Conservation (phyloP, 2,113 vertebrate species). For the Buteo buteo region DNA sequence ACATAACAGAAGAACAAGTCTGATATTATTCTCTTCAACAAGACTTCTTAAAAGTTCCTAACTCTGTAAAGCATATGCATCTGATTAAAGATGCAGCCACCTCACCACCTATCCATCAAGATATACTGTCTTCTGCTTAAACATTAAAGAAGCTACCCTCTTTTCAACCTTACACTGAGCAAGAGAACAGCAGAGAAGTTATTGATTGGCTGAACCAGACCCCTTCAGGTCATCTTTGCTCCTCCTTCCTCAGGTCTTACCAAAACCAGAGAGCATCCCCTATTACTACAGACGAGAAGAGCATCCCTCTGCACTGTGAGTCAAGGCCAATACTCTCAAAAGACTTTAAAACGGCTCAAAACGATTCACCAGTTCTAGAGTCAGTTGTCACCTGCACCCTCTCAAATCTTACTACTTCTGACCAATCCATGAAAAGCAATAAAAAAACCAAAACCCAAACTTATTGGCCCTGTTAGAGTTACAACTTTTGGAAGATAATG, state of each 20-base stretch:
- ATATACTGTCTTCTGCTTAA: background rate
- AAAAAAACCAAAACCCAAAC: too few species aligned
- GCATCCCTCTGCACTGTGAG: background rate
- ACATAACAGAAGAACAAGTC: background rate
- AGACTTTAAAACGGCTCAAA: background rate
- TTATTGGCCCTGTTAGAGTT: background rate
- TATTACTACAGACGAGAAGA: background rate
- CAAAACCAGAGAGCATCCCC: background rate
- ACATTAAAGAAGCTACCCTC: conserved; percentile 15
- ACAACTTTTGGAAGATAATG: background rate
- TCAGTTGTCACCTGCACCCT: background rate
- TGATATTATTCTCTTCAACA: background rate
- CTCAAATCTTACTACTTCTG: background rate
- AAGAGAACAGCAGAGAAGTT: background rate
- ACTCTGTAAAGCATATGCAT: background rate
- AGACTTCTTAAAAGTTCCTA: background rate
- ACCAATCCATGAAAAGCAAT: background rate
- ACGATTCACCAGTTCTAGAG: background rate
- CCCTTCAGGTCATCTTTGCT: conserved; percentile 15
- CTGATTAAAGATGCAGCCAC: background rate
- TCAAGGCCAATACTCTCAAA: background rate
- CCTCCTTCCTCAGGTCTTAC: background rate
- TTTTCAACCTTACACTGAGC: conserved; percentile 28
- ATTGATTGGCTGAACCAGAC: conserved; percentile 32
- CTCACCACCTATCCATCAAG: background rate